Base-by-base conservation (phyloP, 2,113 vertebrate genomes). In the Panurus biarmicus region DNA sequence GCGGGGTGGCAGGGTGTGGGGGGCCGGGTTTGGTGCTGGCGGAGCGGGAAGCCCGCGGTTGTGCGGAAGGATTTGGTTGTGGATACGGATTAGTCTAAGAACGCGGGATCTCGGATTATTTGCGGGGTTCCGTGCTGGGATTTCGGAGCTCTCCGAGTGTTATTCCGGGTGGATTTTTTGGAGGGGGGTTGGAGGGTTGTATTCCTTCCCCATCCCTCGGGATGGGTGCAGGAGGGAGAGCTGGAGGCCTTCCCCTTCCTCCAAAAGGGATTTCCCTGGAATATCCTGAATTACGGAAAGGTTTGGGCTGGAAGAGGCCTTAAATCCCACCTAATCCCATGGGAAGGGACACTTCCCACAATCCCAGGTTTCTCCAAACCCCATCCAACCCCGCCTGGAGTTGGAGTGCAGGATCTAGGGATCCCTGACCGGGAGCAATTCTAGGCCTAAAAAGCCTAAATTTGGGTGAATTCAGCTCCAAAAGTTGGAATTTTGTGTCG, bases 401-500 rank as follows among this genome's bases (percentile, higher is more conserved):
- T 3, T 33, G 62, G 53, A 58, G 21, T 4, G 12, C 0, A 2
- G 44, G 14, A 26, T 28, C 36, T 36, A 44, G 62, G 36, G 9
- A 5, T 50, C 6, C 0, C 36, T 25, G 13, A 2, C 44, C 1
- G 0, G 36, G 28, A 61, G 23, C 26, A 51, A 51, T 38, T 19
- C 28, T 4, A 28, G 33, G 45, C 38, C 64, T 69, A 53, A 23
- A 44, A 77, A n/a, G 0, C 8, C 64, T 16, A 36, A 77, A 51
- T 36, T n/a, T 6, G 38, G 22, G 15, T 42, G 36, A 29, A 35
- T 42, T 40, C 4, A 24, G 12, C 35, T 35, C 54, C 23, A n/a
- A 38, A 45, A 61, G 23, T 6, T 1, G 19, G 38, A n/a, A 40
- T 45, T 57, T 10, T 12, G 7, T 18, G 5, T 16, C 2, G 0